Evolutionary conservation across 1,140 invertebrate genomes (phyloP).

Genomic region (Neomicropteryx cornuta): DNA sequence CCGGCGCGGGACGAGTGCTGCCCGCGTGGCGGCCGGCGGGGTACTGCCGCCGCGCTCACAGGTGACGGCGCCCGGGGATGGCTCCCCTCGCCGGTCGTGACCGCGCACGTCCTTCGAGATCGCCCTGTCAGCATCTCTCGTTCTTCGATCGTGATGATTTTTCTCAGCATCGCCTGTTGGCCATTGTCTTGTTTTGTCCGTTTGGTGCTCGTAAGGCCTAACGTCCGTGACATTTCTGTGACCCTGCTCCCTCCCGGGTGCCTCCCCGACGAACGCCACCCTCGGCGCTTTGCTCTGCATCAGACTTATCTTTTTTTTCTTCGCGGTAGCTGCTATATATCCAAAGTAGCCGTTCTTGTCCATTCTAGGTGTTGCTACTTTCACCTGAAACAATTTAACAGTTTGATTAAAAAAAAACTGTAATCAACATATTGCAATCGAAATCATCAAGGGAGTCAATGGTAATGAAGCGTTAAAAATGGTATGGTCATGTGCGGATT

Average conservation of each 20-base stretch:
- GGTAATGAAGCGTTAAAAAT: too few relatives aligned
- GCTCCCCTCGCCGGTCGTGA: conserved; percentile 12
- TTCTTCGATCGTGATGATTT: too few relatives aligned
- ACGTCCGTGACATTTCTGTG: conserved; percentile 17
- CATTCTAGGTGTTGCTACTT: conserved; percentile 36
- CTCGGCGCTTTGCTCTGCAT: conserved; percentile 35
- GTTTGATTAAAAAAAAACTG: neutral
- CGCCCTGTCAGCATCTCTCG: too few relatives aligned
- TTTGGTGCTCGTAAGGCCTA: too few relatives aligned
- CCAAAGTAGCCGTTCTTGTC: conserved; percentile 38
- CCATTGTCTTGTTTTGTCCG: too few relatives aligned
- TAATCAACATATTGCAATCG: too few relatives aligned
- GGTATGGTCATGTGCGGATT: too few relatives aligned
- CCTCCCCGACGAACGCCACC: conserved; percentile 22
- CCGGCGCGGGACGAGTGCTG: conserved; percentile 19
- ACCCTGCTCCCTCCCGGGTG: conserved; percentile 2
- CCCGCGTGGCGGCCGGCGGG: conserved; percentile 22
- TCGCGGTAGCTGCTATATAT: conserved; percentile 34
- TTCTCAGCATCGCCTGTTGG: conserved; percentile 27
- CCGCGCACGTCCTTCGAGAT: conserved; percentile 1
- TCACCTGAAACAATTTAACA: conserved; percentile 25
- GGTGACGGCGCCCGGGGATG: conserved; percentile 13
- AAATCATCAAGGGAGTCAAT: too few relatives aligned
- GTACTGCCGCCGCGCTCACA: conserved; percentile 20
- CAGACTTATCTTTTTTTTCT: conserved; percentile 39